Conservation (phyloP, 1,140 invertebrate genomes). For the Cyclina sinensis region DNA sequence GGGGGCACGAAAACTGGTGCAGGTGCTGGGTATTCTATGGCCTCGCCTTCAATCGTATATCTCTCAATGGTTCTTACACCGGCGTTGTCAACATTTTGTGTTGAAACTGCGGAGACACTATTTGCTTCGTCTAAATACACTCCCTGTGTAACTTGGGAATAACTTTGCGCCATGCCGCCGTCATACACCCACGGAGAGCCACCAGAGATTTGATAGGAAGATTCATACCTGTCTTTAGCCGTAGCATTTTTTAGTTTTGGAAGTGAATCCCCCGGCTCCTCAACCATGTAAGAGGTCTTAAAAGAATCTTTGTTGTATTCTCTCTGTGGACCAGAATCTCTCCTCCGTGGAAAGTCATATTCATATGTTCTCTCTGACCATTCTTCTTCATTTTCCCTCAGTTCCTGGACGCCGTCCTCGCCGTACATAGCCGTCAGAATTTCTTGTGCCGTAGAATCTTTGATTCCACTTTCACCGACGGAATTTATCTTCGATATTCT, state of each 20-base stretch:
- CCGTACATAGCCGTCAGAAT: constrained; percentile 54
- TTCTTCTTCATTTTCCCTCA: constrained; percentile 62
- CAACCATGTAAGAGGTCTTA: constrained; percentile 56
- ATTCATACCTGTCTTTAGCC: constrained; percentile 12
- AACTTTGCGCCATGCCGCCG: constrained; percentile 50
- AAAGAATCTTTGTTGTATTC: constrained; percentile 45
- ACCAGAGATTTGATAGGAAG: constrained; percentile 32
- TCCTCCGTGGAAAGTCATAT: constrained; percentile 41
- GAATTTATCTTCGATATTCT: constrained; percentile 50
- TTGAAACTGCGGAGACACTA: constrained; percentile 30
- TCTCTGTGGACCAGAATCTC: background rate
- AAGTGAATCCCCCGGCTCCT: constrained; percentile 49
- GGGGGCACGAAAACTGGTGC: constrained; percentile 30
- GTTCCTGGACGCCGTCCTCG: constrained; percentile 24
- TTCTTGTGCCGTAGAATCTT: constrained; percentile 53
- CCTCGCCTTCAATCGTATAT: constrained; percentile 53
- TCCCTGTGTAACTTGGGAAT: constrained; percentile 42
- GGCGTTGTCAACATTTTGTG: background rate
- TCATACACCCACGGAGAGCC: constrained; percentile 44
- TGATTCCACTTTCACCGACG: constrained; percentile 49
- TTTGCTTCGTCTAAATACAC: constrained; percentile 22
- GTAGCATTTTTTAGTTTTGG: constrained; percentile 21
- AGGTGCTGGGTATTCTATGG: background rate
- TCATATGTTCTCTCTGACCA: constrained; percentile 62
- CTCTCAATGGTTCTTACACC: constrained; percentile 2